phyloP scores from a whole-genome alignment of 2,888 invertebrate species.

The Microplitis manilae region DNA sequence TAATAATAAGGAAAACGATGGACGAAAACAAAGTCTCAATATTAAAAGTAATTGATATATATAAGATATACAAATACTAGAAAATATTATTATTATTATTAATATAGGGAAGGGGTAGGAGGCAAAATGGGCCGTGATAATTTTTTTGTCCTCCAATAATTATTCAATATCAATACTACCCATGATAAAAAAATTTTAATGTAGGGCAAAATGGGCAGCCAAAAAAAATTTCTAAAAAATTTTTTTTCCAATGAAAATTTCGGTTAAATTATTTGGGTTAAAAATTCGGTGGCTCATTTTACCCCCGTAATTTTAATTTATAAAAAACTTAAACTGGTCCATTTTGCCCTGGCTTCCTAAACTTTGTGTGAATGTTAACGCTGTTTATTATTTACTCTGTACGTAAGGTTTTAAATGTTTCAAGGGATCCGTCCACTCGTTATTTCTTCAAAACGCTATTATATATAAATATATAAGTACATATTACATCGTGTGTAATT shows the following conservation, averaged over 20 bases:
- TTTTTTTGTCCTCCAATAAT: no score
- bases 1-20: slow-evolving; percentile 2
- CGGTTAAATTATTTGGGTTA: no score
- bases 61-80: not conserved
- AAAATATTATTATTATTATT: not conserved
- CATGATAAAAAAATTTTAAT: no score
- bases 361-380: not conserved
- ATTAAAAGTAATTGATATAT: not conserved
- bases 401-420: slow-evolving; percentile 24
- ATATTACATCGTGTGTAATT: slow-evolving; percentile 3
- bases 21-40: slow-evolving; percentile 5
- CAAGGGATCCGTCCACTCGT: slow-evolving; percentile 36
- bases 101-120: not conserved
- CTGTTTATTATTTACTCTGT: not conserved
- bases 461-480: not conserved
- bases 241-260: no score
- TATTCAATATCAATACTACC: no score
- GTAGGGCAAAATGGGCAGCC: no score
- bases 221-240: no score
- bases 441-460: slow-evolving; percentile 20
- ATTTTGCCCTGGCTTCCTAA: no score
- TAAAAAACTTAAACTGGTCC: no score
- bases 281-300: no score
- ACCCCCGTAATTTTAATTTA: no score
- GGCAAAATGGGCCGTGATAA: no score